phyloP scores from a whole-genome alignment of 2,113 vertebrate species.

The Grus americana region DNA sequence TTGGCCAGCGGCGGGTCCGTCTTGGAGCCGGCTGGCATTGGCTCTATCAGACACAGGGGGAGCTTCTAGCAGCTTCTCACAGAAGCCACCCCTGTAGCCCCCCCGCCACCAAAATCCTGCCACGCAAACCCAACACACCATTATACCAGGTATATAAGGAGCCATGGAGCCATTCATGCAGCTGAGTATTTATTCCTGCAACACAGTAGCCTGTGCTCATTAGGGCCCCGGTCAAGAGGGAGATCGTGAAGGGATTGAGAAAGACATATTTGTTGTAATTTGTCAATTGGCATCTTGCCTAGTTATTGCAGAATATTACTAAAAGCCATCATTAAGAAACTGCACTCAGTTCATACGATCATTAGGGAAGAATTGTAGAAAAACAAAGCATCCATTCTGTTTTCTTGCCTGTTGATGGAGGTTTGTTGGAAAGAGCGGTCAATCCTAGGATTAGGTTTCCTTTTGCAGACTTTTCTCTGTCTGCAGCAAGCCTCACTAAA shows the following conservation, averaged over 20 bases:
- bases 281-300: background rate
- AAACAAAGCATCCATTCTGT: background rate
- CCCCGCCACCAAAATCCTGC: too few relatives aligned
- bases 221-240: background rate
- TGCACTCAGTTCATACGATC: background rate
- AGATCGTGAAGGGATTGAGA: background rate
- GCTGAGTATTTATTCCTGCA: background rate
- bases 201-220: background rate
- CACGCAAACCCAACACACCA: too few relatives aligned
- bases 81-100: too few relatives aligned
- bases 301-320: background rate
- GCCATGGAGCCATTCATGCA: background rate
- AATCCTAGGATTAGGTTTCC: background rate
- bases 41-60: too few relatives aligned
- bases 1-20: too few relatives aligned
- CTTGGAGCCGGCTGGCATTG: too few relatives aligned
- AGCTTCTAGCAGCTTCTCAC: too few relatives aligned
- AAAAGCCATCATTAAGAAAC: conserved; percentile 3
- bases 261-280: background rate
- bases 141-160: background rate
- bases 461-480: background rate
- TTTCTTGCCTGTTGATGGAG: background rate
- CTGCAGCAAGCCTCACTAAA: background rate
- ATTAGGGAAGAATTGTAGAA: background rate
- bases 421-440: background rate